Evolutionary conservation across 1,140 invertebrate species (phyloP).

Genomic region (Drosophila pachea): DNA sequence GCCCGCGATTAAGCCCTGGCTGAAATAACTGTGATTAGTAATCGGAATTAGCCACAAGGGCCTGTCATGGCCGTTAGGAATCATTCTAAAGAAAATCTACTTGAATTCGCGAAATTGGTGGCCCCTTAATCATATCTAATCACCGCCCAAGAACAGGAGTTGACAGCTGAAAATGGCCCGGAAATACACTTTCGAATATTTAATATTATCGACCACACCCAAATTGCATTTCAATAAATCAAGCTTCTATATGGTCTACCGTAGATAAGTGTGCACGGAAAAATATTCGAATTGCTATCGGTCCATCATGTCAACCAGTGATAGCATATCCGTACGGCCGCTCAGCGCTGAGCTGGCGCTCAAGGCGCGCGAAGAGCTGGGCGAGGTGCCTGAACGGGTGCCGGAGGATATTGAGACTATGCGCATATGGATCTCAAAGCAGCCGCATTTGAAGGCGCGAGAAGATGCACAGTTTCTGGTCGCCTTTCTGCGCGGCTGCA

Average conservation of each 20-base stretch:
- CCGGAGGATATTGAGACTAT: conserved; percentile 81
- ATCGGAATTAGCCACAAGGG: conserved; percentile 15
- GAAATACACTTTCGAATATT: conserved; percentile 47
- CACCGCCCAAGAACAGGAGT: conserved; percentile 22
- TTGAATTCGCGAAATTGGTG: conserved; percentile 12
- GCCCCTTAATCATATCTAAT: conserved; percentile 52
- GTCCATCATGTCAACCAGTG: conserved; percentile 40
- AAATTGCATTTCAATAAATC: conserved; percentile 68
- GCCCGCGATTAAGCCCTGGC: not conserved
- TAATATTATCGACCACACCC: not conserved
- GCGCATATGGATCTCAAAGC: conserved; percentile 83
- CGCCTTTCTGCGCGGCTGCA: conserved; percentile 84
- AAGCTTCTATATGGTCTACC: conserved; percentile 27
- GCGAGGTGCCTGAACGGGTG: conserved; percentile 81
- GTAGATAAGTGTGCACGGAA: conserved; percentile 38
- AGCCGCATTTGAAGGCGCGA: conserved; percentile 81
- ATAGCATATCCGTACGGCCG: conserved; percentile 63
- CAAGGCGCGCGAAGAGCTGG: conserved; percentile 81
- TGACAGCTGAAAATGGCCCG: conserved; percentile 43
- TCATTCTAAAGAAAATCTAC: not conserved
- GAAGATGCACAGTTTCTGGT: conserved; percentile 83
- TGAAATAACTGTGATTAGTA: not conserved
- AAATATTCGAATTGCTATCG: not conserved
- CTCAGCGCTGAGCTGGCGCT: conserved; percentile 76
- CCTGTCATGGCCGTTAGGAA: conserved; percentile 28